These are phyloP conservation scores for Chrysolophus pictus DNA, from an alignment of 2,797 vertebrate species.

Conservation along the genomic window DNA sequence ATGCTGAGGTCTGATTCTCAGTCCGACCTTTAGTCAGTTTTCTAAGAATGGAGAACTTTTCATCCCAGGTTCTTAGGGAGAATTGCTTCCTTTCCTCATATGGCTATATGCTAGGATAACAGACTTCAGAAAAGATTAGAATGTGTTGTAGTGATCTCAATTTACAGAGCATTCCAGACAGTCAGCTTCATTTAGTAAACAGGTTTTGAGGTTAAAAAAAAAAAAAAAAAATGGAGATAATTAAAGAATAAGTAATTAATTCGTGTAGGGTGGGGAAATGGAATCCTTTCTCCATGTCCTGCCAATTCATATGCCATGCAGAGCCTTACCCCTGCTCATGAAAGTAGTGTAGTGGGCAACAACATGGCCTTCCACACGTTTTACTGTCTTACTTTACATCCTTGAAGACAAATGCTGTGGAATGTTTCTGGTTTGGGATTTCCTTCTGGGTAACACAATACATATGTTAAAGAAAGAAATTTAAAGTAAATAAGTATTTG, in stretches of 20 bases:
- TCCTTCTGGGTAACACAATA: neutral
- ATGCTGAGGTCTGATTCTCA: neutral
- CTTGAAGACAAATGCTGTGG: neutral
- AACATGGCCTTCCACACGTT: neutral
- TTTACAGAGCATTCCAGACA: neutral
- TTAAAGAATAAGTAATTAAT: neutral
- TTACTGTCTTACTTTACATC: neutral
- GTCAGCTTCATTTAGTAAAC: neutral
- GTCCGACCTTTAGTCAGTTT: neutral
- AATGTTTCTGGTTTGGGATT: neutral
- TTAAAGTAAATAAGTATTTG: neutral
- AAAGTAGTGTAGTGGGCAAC: neutral
- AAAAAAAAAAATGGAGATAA: neutral
- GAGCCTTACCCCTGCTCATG: neutral
- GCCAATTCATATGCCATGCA: neutral
- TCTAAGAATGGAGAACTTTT: neutral
- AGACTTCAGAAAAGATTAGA: neutral
- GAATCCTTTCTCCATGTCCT: neutral
- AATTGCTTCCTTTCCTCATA: neutral
- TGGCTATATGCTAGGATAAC: accelerated
- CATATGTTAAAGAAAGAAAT: neutral
- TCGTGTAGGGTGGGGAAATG: neutral
- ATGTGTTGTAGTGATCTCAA: neutral
- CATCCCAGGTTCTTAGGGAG: neutral
- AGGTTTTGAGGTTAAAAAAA: neutral